These are phyloP conservation scores for Magallana ariakensis DNA, from an alignment of 1,140 invertebrate genomes.

Conservation along the genomic window DNA sequence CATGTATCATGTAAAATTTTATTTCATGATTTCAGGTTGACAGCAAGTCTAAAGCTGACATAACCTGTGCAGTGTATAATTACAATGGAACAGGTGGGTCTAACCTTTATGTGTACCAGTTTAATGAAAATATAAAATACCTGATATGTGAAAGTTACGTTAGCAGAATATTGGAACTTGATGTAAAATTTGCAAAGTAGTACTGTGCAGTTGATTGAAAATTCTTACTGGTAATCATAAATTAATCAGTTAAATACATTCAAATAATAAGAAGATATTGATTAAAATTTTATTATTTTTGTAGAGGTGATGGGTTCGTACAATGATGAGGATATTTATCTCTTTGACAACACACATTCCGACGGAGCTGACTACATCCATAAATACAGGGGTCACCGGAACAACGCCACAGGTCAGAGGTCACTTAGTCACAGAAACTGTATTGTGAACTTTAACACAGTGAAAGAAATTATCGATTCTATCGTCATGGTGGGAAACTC, in stretches of 20 bases:
- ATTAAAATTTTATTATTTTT: slow-evolving; percentile 43
- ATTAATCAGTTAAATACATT: too few relatives aligned
- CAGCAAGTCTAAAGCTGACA: slow-evolving; percentile 81
- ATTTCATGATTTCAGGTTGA: background rate
- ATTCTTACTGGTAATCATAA: too few relatives aligned
- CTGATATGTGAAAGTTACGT: background rate
- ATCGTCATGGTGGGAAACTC: too few relatives aligned
- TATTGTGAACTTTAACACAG: too few relatives aligned
- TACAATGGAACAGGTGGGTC: slow-evolving; percentile 86
- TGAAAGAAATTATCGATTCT: too few relatives aligned
- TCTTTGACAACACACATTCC: slow-evolving; percentile 87
- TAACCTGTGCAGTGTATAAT: slow-evolving; percentile 95
- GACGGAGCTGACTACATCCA: slow-evolving; percentile 85
- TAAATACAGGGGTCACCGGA: slow-evolving; percentile 84
- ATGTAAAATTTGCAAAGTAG: too few relatives aligned
- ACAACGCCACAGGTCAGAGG: slow-evolving; percentile 80
- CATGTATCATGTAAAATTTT: too few relatives aligned
- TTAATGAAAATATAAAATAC: too few relatives aligned
- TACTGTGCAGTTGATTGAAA: too few relatives aligned
- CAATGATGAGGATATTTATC: slow-evolving; percentile 95
- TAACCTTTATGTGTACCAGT: too few relatives aligned
- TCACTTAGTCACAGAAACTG: background rate
- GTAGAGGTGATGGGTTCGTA: slow-evolving; percentile 94
- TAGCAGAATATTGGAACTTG: background rate
- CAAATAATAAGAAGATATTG: background rate